Evolutionary conservation across 2,888 invertebrate species (phyloP).

Genomic region (Drosophila paranaensis): DNA sequence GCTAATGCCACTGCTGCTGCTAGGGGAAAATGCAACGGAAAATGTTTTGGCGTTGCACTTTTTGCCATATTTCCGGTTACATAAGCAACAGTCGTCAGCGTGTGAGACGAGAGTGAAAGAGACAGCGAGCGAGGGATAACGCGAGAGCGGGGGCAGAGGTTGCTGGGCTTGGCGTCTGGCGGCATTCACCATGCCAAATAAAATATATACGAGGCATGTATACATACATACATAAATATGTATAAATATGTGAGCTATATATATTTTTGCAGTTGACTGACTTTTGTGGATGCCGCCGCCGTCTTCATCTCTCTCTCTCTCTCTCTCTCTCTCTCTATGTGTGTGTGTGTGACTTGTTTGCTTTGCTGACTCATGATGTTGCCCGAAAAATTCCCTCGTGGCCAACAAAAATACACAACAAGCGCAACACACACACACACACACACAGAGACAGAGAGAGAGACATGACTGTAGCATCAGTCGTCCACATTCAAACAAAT

Average conservation of each 20-base stretch:
- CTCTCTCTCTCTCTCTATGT: not conserved
- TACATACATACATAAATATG: slow-evolving; percentile 8
- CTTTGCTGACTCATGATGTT: slow-evolving; percentile 78
- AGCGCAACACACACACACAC: slow-evolving; percentile 10
- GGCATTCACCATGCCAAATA: slow-evolving; percentile 38
- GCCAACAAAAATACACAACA: slow-evolving; percentile 60
- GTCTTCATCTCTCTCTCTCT: slow-evolving; percentile 16
- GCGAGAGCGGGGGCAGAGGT: not conserved
- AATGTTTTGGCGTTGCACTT: slow-evolving; percentile 80
- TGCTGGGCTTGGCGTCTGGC: slow-evolving; percentile 18
- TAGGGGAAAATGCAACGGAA: slow-evolving; percentile 69
- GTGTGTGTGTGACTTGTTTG: slow-evolving; percentile 53
- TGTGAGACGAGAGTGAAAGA: not conserved
- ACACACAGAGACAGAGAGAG: not conserved
- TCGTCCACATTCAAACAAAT: slow-evolving; percentile 69
- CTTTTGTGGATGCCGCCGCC: slow-evolving; percentile 52
- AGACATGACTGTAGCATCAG: slow-evolving; percentile 19
- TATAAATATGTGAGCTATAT: slow-evolving; percentile 28
- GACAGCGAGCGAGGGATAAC: not conserved
- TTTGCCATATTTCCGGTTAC: slow-evolving; percentile 80
- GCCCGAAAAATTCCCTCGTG: slow-evolving; percentile 63
- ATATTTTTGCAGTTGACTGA: slow-evolving; percentile 77
- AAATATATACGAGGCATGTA: slow-evolving; percentile 9
- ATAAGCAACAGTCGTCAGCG: slow-evolving; percentile 67
- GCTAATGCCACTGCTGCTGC: slow-evolving; percentile 14